Percentiles rank a stretch among this genome's conserved stretches.
Conservation (phyloP, 2,113 vertebrate species). For the Ascaphus truei region DNA sequence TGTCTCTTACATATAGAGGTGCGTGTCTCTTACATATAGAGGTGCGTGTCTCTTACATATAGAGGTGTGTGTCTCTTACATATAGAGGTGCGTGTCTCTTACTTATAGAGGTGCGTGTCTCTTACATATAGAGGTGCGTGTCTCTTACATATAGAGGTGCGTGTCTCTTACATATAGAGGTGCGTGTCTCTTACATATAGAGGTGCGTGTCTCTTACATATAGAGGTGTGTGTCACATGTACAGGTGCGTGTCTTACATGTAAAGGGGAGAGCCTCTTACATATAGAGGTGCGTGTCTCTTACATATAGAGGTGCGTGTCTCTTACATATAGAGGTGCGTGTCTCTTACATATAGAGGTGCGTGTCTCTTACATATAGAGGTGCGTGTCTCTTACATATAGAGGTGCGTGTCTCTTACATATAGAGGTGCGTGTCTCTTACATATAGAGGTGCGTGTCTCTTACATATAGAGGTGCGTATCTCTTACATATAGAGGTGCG, state of each 20-base stretch:
- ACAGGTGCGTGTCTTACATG: background rate
- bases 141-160: no score
- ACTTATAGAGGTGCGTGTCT: background rate
- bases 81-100: background rate
- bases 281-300: no score
- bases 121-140: background rate
- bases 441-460: background rate
- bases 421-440: background rate
- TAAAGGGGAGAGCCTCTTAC: background rate
- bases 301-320: no score
- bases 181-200: no score
- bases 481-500: background rate
- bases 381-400: background rate
- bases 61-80: no score
- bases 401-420: background rate
- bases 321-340: no score
- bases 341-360: background rate
- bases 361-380: background rate
- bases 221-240: no score
- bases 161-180: no score
- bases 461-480: background rate
- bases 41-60: no score
- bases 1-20: no score
- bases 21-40: no score
- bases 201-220: no score